phyloP scores from a whole-genome alignment of 2,797 vertebrate species.

The Merluccius polli region DNA sequence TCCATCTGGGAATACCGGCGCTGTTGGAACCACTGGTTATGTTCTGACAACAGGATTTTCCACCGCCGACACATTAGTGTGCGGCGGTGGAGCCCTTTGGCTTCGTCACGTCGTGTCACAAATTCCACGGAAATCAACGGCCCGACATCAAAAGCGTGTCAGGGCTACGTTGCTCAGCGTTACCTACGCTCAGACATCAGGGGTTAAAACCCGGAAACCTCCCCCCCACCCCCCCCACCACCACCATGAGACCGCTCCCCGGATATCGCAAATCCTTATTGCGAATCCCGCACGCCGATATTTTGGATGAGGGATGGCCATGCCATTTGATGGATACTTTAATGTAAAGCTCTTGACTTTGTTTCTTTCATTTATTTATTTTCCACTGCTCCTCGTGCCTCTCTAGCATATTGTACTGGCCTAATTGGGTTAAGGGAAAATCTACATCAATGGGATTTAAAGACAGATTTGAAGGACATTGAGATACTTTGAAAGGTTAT shows the following conservation, averaged over 20 bases:
- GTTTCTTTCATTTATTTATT: neutral
- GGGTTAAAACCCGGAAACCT: too few species aligned
- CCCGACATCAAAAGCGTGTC: neutral
- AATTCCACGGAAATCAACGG: neutral
- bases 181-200: neutral
- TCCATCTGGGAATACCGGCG: constrained; percentile 32
- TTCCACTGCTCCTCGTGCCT: neutral
- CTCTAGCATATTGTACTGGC: neutral
- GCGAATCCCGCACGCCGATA: neutral
- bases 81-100: neutral
- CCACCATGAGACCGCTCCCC: neutral
- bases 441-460: too few species aligned
- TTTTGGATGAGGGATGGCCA: neutral
- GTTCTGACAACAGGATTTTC: constrained; percentile 52
- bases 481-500: neutral
- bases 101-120: neutral
- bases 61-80: constrained; percentile 36
- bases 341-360: neutral
- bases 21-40: constrained; percentile 34
- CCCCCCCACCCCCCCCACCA: too few species aligned
- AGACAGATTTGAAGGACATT: neutral
- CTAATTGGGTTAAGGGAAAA: neutral
- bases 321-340: neutral
- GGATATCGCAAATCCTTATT: neutral
- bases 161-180: too few species aligned